These are phyloP conservation scores for Phalacrocorax carbo DNA, from an alignment of 2,113 vertebrate species.

Conservation along the genomic window DNA sequence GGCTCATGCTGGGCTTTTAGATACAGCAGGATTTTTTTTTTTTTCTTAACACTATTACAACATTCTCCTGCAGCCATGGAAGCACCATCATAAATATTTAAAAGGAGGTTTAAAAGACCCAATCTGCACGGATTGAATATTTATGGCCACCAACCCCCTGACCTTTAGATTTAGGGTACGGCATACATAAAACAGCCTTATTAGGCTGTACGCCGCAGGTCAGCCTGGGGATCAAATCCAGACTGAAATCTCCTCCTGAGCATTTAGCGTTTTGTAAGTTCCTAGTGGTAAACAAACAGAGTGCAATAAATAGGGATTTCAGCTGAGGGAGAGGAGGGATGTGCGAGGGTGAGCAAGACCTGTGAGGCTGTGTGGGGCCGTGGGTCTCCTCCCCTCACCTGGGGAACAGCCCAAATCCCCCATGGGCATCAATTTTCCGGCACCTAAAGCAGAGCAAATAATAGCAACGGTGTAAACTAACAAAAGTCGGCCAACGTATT, in stretches of 20 bases:
- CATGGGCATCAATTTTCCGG: accelerated
- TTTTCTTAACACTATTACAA: neutral
- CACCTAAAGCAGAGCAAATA: neutral
- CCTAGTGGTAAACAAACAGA: neutral
- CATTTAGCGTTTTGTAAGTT: neutral
- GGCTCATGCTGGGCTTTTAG: conserved; percentile 10
- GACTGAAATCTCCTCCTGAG: neutral
- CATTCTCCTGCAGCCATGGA: neutral
- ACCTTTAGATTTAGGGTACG: conserved; percentile 1
- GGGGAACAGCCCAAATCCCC: neutral
- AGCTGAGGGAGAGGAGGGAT: neutral
- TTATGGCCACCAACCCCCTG: neutral
- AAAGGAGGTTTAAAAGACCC: conserved; percentile 4
- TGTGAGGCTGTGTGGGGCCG: accelerated
- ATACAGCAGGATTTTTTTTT: neutral
- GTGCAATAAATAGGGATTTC: neutral
- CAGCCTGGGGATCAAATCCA: neutral
- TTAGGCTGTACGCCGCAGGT: neutral
- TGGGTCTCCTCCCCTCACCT: accelerated
- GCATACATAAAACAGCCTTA: neutral
- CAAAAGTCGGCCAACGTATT: neutral
- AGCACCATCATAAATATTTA: conserved; percentile 25
- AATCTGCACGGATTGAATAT: neutral
- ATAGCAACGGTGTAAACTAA: neutral
- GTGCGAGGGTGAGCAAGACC: neutral